A percentile compares a stretch with the other conserved stretches of the same genome.
Evolutionary conservation across 2,888 invertebrate genomes (phyloP).

Genomic region (Oeneis ivallda): DNA sequence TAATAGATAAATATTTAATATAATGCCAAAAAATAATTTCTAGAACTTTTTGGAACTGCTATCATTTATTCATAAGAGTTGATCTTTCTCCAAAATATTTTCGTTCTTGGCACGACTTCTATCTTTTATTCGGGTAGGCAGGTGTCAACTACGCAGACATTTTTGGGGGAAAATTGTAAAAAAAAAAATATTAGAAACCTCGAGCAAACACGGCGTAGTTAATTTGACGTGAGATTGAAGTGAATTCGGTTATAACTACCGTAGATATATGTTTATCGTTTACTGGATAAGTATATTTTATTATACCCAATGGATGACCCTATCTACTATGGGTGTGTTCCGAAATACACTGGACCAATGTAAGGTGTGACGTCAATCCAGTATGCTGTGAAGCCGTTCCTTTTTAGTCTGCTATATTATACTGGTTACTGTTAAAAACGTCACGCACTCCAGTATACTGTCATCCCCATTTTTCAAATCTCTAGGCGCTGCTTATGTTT

Average conservation of each 20-base stretch:
- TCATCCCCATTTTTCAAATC: too few relatives aligned
- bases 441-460: too few relatives aligned
- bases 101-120: background rate
- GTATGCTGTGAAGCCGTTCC: too few relatives aligned
- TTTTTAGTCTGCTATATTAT: too few relatives aligned
- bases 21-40: background rate
- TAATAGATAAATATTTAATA: background rate
- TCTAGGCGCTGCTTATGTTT: too few relatives aligned
- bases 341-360: too few relatives aligned
- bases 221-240: constrained; percentile 13
- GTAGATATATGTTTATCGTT: too few relatives aligned
- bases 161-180: background rate
- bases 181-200: background rate
- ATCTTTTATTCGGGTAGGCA: constrained; percentile 11
- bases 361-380: too few relatives aligned
- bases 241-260: background rate
- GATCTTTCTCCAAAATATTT: background rate
- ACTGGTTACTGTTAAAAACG: too few relatives aligned
- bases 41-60: background rate
- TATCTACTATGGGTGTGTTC: too few relatives aligned
- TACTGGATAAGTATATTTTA: too few relatives aligned
- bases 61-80: constrained; percentile 15
- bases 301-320: too few relatives aligned
- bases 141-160: constrained; percentile 12
- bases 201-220: background rate